Evolutionary conservation across 2,797 vertebrate genomes (phyloP).

Genomic region (Argya squamiceps): DNA sequence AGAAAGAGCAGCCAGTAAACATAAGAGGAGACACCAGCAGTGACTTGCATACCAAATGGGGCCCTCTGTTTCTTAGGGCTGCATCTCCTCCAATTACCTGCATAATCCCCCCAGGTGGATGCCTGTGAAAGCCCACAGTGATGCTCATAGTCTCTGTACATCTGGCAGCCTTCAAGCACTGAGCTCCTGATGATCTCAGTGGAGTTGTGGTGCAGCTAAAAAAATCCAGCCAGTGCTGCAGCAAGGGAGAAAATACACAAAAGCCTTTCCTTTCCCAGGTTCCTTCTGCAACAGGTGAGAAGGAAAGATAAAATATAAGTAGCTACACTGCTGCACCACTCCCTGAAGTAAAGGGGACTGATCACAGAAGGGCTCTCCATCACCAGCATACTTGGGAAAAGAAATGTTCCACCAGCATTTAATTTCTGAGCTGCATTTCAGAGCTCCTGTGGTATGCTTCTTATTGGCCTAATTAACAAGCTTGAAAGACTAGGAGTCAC

Average conservation of each 20-base stretch:
- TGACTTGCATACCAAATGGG: neutral
- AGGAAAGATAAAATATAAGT: neutral
- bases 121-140: neutral
- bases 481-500: constrained; percentile 61
- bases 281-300: neutral
- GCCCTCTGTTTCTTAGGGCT: neutral
- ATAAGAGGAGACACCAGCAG: neutral
- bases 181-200: neutral
- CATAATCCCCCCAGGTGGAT: neutral
- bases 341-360: neutral
- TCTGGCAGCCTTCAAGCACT: neutral
- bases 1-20: neutral
- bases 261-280: neutral
- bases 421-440: neutral
- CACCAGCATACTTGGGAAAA: neutral
- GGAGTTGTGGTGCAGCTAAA: neutral
- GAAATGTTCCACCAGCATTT: neutral
- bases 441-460: constrained; percentile 20
- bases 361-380: neutral
- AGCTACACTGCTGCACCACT: neutral
- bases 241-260: neutral
- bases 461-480: constrained; percentile 48
- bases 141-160: neutral
- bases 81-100: neutral
- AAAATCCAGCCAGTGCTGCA: neutral